Base-by-base conservation (phyloP, 1,140 invertebrate genomes). In the Bursaphelenchus mucronatus region DNA sequence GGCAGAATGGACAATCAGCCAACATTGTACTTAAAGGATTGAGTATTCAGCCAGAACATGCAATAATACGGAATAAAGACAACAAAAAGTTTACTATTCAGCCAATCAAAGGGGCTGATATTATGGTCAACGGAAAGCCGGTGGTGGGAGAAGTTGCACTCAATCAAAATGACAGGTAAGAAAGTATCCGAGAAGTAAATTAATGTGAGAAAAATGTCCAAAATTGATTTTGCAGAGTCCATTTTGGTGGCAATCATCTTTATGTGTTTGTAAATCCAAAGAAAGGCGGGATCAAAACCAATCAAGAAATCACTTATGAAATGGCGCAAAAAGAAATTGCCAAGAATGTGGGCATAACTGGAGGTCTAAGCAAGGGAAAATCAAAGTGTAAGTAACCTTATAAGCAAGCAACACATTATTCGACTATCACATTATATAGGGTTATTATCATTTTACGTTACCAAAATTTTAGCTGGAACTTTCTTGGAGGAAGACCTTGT, bases 271-370 rank as follows among this genome's bases (percentile, higher is more conserved):
- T 82, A 46, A 79, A 82, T 41, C 77, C 81, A 11, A 82, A 81
- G 8, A 76, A 80, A 39, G 78, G 82, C 19, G 76, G 76, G 1
- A 66, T 67, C 11, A 74, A 78, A 50, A 64, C 58, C 30, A 82
- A 78, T 53, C 76, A 83, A 0, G 82, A 83, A 9, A 81, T 86
- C 8, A 84, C 83, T 0, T 87, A 84, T 75, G 86, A 87, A 58
- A 82, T 81, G 70, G 86, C 86, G 11, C 85, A 86, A 71, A 84
- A 86, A 64, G 87, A 88, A 80, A 86, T 87, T 61, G 86, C 86
- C 0, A 74, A 82, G 19, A 86, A 86, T 67, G 82, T 84, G 62
- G 87, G 86, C 6, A 81, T 86, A 64, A 82, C 83, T 59, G 10
- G 19, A 1, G 57, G 57, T 45, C 40, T n/a, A 11, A 39, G 57